These are phyloP conservation scores for Brachyhypopomus occidentalis DNA, from an alignment of 2,113 vertebrate species.

Conservation along the genomic window DNA sequence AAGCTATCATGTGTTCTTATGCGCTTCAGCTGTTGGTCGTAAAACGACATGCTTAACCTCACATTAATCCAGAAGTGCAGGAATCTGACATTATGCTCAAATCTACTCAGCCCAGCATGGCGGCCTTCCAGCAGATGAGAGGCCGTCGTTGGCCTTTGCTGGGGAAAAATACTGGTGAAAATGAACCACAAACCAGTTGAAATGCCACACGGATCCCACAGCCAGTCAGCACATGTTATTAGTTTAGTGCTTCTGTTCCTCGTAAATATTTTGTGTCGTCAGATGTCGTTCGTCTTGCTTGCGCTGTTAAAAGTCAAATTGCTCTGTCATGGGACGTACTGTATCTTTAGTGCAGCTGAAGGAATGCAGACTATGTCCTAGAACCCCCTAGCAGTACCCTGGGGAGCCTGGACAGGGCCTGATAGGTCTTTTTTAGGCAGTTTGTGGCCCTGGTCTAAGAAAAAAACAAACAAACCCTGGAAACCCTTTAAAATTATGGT, in stretches of 20 bases:
- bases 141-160: neutral
- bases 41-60: neutral
- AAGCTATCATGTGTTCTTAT: neutral
- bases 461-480: too few species aligned
- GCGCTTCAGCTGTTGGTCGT: neutral
- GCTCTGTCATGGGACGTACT: neutral
- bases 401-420: neutral
- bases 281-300: neutral
- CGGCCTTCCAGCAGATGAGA: neutral
- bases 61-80: constrained; percentile 1
- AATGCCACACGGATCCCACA: neutral
- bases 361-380: neutral
- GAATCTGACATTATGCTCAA: neutral
- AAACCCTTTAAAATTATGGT: too few species aligned
- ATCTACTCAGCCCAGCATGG: neutral
- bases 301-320: neutral
- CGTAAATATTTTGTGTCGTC: constrained; percentile 39
- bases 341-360: neutral
- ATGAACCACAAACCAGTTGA: neutral
- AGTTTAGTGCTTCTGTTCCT: neutral
- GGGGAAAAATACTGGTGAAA: neutral
- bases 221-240: constrained; percentile 1
- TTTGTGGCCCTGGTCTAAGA: too few species aligned
- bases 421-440: too few species aligned
- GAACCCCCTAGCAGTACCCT: neutral